Percentiles rank a stretch among this genome's conserved stretches.
These are phyloP conservation scores for Drosophila novamexicana DNA, from an alignment of 1,140 invertebrate genomes.

Conservation along the genomic window DNA sequence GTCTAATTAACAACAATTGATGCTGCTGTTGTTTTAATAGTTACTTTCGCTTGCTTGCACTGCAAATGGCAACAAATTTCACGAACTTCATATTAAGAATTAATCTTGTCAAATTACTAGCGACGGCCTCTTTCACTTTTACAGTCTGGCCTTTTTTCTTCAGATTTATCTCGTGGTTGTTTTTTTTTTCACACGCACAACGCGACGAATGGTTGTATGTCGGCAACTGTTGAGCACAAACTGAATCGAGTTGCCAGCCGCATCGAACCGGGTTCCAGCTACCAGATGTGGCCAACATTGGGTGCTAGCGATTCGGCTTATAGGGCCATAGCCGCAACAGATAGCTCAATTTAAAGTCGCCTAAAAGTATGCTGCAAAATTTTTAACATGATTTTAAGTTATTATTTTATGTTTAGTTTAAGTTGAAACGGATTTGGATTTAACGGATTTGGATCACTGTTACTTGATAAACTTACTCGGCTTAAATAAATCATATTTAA, in stretches of 20 bases:
- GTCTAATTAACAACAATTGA: constrained; percentile 60
- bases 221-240: constrained; percentile 62
- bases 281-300: constrained; percentile 60
- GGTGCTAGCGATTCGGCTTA: constrained; percentile 46
- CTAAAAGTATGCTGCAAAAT: constrained; percentile 41
- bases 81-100: constrained; percentile 64
- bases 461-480: too few relatives aligned
- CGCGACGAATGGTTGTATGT: constrained; percentile 56
- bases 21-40: constrained; percentile 22
- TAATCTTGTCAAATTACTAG: constrained; percentile 56
- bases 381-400: not conserved
- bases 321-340: not conserved
- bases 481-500: too few relatives aligned
- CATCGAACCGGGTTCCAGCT: constrained; percentile 17
- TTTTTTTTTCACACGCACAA: constrained; percentile 14
- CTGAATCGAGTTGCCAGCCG: constrained; percentile 40
- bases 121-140: constrained; percentile 70
- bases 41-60: constrained; percentile 70
- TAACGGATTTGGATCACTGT: too few relatives aligned
- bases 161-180: not conserved
- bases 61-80: constrained; percentile 43
- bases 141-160: constrained; percentile 6
- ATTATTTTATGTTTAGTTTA: too few relatives aligned
- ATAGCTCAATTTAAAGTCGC: constrained; percentile 14
- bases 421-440: too few relatives aligned